Percentiles rank a stretch among this genome's conserved stretches.
Evolutionary conservation across 1,140 invertebrate species (phyloP).

Genomic region (Bombus waltoni): DNA sequence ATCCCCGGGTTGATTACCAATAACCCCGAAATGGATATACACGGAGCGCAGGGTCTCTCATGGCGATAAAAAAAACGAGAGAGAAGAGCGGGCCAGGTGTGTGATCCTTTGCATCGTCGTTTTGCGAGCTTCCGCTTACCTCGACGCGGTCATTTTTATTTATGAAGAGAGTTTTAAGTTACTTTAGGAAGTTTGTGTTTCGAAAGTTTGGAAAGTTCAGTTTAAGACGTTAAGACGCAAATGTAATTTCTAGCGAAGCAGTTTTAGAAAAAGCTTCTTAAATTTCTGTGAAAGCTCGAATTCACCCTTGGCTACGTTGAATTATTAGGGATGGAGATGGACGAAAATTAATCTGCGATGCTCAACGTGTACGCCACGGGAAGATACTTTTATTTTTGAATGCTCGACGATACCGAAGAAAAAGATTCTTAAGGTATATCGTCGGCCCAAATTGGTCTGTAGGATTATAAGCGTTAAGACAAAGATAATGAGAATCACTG

Average conservation of each 20-base stretch:
- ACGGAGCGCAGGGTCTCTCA: slow-evolving; percentile 52
- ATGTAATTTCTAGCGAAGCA: no score
- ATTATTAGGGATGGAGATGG: no score
- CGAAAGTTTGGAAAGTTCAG: no score
- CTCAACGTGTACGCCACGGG: not conserved
- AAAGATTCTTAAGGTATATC: not conserved
- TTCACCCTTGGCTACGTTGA: no score
- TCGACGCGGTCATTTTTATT: no score
- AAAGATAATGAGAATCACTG: slow-evolving; percentile 57
- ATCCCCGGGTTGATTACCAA: slow-evolving; percentile 61
- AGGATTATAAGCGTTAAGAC: not conserved
- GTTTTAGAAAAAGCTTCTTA: no score
- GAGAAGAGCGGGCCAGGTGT: not conserved
- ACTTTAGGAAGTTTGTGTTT: not conserved
- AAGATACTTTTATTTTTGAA: no score
- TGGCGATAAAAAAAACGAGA: not conserved
- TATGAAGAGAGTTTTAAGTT: not conserved
- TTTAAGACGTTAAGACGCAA: no score
- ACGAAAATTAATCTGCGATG: no score
- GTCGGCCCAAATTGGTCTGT: not conserved
- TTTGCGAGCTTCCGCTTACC: not conserved
- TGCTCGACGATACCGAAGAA: not conserved
- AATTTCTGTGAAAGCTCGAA: no score
- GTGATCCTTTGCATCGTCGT: not conserved
- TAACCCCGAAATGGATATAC: slow-evolving; percentile 46